These are phyloP conservation scores for Acrocephalus scirpaceus DNA, from an alignment of 2,797 vertebrate genomes.

Conservation along the genomic window DNA sequence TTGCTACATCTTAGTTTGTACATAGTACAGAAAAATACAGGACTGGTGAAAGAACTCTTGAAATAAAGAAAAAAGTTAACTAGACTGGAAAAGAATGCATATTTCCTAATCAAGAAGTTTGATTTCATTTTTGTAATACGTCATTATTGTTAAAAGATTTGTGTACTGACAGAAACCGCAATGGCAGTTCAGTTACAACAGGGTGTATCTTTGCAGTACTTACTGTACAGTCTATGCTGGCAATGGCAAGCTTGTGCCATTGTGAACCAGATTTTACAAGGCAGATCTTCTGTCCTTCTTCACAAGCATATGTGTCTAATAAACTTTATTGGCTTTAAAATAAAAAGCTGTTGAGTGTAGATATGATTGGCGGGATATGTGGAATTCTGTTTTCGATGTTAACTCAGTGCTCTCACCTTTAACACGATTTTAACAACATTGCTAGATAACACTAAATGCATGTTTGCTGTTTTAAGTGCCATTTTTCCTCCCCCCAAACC, in stretches of 20 bases:
- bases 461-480: background rate
- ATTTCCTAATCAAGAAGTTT: background rate
- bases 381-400: background rate
- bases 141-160: background rate
- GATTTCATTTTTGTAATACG: background rate
- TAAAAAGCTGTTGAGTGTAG: background rate
- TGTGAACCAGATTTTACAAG: background rate
- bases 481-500: background rate
- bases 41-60: background rate
- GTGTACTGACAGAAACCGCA: background rate
- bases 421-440: background rate
- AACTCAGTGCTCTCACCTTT: background rate
- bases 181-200: background rate
- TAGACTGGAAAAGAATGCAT: background rate
- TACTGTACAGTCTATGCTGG: background rate
- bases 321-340: background rate
- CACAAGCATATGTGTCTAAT: background rate
- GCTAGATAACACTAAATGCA: background rate
- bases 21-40: background rate
- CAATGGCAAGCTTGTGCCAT: background rate
- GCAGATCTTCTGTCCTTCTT: background rate
- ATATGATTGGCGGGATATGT: background rate
- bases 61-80: background rate
- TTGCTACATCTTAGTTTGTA: background rate
- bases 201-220: background rate